Evolutionary conservation across 2,113 vertebrate species (phyloP).

Genomic region (Procavia capensis): DNA sequence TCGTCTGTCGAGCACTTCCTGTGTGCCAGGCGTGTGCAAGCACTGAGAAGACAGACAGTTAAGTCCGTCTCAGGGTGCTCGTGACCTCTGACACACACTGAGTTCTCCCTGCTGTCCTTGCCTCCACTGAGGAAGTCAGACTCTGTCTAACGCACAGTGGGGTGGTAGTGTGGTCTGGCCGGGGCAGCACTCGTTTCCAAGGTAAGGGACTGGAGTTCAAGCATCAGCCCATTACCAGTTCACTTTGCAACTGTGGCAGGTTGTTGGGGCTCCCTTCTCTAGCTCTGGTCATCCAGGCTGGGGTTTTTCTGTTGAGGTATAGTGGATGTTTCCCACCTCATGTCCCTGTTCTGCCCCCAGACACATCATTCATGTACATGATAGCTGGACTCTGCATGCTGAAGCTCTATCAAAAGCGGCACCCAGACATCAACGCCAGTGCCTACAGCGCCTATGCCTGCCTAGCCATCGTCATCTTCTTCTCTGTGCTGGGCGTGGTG

Average conservation of each 20-base stretch:
- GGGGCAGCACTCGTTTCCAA: not conserved
- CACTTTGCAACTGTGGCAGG: rapidly evolving
- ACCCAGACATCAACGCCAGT: conserved; percentile 98
- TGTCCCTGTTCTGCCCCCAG: conserved; percentile 73
- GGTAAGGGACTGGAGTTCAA: not conserved
- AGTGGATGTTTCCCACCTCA: not conserved
- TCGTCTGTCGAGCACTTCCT: not conserved
- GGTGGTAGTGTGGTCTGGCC: not conserved
- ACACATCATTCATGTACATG: conserved; percentile 99
- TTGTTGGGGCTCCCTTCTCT: not conserved
- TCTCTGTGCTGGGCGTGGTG: conserved; percentile 98
- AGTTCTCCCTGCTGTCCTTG: not conserved
- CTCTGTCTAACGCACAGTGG: not conserved
- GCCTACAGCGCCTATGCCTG: conserved; percentile 98
- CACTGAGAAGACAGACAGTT: not conserved
- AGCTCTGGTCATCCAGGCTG: rapidly evolving
- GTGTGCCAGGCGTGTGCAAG: not conserved
- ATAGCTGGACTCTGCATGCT: conserved; percentile 98
- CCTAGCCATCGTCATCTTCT: conserved; percentile 96
- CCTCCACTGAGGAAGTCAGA: not conserved
- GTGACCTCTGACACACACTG: not conserved
- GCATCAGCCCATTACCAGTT: rapidly evolving
- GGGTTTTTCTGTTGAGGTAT: not conserved
- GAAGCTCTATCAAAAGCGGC: conserved; percentile 98
- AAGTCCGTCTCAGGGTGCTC: not conserved